Evolutionary conservation across 2,113 vertebrate genomes (phyloP).

Genomic region (Camelus dromedarius): DNA sequence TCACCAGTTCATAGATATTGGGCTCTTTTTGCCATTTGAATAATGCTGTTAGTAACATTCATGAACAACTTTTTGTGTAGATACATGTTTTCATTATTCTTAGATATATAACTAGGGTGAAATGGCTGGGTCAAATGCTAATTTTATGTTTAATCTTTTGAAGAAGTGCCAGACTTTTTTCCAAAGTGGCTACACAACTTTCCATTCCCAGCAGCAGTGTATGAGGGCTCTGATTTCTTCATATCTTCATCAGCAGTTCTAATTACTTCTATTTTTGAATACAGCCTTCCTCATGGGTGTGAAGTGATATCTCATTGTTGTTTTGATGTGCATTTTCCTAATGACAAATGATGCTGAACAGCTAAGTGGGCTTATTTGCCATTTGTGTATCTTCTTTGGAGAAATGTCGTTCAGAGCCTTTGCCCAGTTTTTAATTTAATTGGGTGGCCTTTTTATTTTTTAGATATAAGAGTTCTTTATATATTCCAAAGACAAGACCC

Average conservation of each 20-base stretch:
- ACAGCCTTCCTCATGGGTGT: not conserved
- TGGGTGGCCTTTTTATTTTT: not conserved
- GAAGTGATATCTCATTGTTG: not conserved
- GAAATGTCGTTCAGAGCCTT: not conserved
- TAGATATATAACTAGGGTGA: not conserved
- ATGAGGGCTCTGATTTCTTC: not conserved
- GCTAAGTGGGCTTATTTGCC: not conserved
- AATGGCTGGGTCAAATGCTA: not conserved
- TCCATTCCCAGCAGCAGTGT: not conserved
- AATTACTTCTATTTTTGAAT: not conserved
- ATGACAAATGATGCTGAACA: not conserved
- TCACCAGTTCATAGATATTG: not conserved
- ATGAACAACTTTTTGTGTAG: not conserved
- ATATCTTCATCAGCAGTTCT: not conserved
- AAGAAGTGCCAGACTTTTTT: not conserved
- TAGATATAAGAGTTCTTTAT: not conserved
- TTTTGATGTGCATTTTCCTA: not conserved
- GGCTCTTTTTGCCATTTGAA: not conserved
- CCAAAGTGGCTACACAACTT: not conserved
- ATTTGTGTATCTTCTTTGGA: not conserved
- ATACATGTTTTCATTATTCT: not conserved
- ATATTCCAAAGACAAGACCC: not conserved
- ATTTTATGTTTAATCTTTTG: not conserved
- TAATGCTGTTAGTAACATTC: not conserved
- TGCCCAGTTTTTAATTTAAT: not conserved